Conservation (phyloP, 1,140 invertebrate species). For the Hyles euphorbiae region DNA sequence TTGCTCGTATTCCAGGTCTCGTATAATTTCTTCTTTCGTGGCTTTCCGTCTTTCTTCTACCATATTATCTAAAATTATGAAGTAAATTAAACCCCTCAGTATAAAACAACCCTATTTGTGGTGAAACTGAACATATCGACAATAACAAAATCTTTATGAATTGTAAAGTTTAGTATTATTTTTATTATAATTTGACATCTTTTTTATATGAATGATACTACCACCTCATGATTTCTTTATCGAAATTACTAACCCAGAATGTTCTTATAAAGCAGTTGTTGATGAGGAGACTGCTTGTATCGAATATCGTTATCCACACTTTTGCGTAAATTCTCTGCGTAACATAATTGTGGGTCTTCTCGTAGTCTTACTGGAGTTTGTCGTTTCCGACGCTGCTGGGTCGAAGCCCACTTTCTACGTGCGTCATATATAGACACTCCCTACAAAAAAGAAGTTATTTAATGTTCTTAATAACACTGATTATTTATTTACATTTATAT, state of each 20-base stretch:
- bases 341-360: conserved; percentile 73
- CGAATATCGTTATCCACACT: conserved; percentile 75
- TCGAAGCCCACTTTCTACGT: conserved; percentile 37
- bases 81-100: background rate
- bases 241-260: conserved; percentile 51
- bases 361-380: conserved; percentile 44
- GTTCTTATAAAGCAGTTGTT: conserved; percentile 71
- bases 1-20: conserved; percentile 58
- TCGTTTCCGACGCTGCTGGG: conserved; percentile 32
- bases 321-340: conserved; percentile 63
- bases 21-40: conserved; percentile 46
- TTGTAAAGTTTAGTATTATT: no score
- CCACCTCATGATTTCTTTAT: no score
- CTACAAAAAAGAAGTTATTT: conserved; percentile 25
- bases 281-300: conserved; percentile 65
- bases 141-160: no score
- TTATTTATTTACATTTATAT: no score
- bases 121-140: no score
- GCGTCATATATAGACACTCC: conserved; percentile 42
- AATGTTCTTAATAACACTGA: no score
- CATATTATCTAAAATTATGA: conserved; percentile 56
- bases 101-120: no score
- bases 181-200: no score
- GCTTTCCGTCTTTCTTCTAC: conserved; percentile 55
- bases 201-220: no score